These are phyloP conservation scores for Harlomillsia oculata DNA, from an alignment of 1,140 invertebrate species.

Conservation along the genomic window DNA sequence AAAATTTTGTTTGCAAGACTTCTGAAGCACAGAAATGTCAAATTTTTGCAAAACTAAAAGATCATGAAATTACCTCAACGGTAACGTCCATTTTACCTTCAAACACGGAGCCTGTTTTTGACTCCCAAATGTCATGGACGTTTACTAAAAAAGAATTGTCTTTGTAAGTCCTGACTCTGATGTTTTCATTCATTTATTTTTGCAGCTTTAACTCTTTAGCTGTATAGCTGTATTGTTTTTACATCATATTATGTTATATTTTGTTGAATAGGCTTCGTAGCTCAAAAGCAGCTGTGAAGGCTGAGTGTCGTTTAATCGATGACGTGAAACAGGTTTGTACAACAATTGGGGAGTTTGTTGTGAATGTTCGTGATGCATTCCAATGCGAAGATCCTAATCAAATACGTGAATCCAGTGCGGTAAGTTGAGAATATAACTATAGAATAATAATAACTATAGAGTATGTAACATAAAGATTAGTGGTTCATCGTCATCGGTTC, in stretches of 20 bases:
- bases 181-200: neutral
- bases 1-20: conserved; percentile 14
- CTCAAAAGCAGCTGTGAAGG: conserved; percentile 4
- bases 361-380: conserved; percentile 18
- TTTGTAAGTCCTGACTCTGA: neutral
- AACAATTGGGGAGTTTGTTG: conserved; percentile 10
- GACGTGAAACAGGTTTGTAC: neutral
- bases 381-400: neutral
- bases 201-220: too few relatives aligned
- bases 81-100: neutral
- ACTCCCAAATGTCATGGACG: conserved; percentile 16
- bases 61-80: neutral
- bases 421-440: neutral
- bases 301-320: neutral
- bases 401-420: conserved; percentile 16
- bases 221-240: too few relatives aligned
- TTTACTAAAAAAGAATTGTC: conserved; percentile 4
- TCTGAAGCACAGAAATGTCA: conserved; percentile 1
- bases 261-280: too few relatives aligned
- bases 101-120: conserved; percentile 12
- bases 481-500: too few relatives aligned
- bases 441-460: neutral
- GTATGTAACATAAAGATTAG: too few relatives aligned
- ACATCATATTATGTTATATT: too few relatives aligned
- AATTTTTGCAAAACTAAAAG: conserved; percentile 3